These are phyloP conservation scores for Stigmatopora nigra DNA, from an alignment of 2,113 vertebrate species.

Conservation along the genomic window DNA sequence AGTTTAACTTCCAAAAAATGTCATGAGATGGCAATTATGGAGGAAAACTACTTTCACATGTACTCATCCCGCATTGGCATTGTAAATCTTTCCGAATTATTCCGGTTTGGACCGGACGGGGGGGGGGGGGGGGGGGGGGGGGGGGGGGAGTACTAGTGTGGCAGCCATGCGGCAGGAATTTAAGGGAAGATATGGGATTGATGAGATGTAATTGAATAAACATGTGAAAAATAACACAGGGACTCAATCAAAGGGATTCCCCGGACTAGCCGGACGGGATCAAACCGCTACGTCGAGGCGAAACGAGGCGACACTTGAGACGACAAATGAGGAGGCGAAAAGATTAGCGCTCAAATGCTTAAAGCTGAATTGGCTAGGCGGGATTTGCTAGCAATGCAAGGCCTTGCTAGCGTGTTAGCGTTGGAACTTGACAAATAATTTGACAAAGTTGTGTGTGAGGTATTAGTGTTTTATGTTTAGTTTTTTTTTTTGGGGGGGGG, in stretches of 20 bases:
- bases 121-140: too few relatives aligned
- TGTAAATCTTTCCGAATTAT: slow-evolving; percentile 41
- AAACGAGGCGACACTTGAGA: slow-evolving; percentile 36
- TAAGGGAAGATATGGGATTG: slow-evolving; percentile 36
- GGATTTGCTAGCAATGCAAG: neutral
- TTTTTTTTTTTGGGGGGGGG: neutral
- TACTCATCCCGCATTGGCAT: slow-evolving; percentile 33
- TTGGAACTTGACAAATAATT: neutral
- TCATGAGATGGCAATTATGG: slow-evolving; percentile 16
- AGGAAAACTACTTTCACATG: slow-evolving; percentile 18
- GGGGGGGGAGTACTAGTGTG: too few relatives aligned
- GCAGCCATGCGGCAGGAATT: slow-evolving; percentile 26
- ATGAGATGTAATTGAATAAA: slow-evolving; percentile 53
- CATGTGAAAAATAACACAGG: slow-evolving; percentile 51
- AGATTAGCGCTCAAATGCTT: slow-evolving; percentile 24
- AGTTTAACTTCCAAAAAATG: slow-evolving; percentile 4
- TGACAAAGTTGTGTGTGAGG: neutral
- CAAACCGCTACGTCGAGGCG: slow-evolving; percentile 21
- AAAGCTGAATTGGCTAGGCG: neutral
- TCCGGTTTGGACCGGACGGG: slow-evolving; percentile 29
- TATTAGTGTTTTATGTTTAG: neutral
- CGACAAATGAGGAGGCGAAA: slow-evolving; percentile 45
- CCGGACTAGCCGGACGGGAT: slow-evolving; percentile 35
- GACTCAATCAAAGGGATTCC: slow-evolving; percentile 62
- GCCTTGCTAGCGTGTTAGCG: neutral